Evolutionary conservation across 2,888 invertebrate species (phyloP), one percentile per base, ranked within the genome.

Genomic region (Scelioninae gen. 1): DNA sequence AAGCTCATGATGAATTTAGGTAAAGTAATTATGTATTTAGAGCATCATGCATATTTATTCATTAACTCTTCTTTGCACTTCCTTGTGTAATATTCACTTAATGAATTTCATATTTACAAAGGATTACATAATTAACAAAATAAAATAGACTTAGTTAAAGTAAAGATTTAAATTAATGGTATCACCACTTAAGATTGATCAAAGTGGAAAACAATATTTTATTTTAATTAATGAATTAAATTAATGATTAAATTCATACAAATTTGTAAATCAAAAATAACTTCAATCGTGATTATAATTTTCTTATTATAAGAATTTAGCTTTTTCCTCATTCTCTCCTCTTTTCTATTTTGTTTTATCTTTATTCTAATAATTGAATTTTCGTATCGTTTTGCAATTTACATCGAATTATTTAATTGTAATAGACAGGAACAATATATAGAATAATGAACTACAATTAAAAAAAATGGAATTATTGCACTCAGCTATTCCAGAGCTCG

Each of bases 21-120:
- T 51, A 43, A 72, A 60, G 62, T 40, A 62, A 60, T 72, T 53
- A 72, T 62, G 51, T 62, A 51, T 72, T 72, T 72, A 47, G 40
- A 34, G 43, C 38, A 6, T 31, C 62, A 31, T 72, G 16, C 43
- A 72, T 72, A 72, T 51, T 72, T 72, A 60, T 43, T 62, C 9
- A 72, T 60, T 47, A 60, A 71, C 58, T 72, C 31, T 29, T 40
- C 47, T 53, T 23, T 51, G 43, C 40, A 62, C 43, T 49, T 62
- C 40, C 51, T 32, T 38, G 15, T 62, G 45, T 32, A 51, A 53
- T 62, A 34, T 49, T 51, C 49, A 49, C 38, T 60, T 60, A 51
- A 60, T 60, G 49, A 49, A 45, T 71, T 58, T 10, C 8, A 47
- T 32, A 32, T 55, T 55, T 43, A 32, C 43, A 15, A 8, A 5